phyloP scores from a whole-genome alignment of 2,113 vertebrate genomes.

The Empidonax traillii region DNA sequence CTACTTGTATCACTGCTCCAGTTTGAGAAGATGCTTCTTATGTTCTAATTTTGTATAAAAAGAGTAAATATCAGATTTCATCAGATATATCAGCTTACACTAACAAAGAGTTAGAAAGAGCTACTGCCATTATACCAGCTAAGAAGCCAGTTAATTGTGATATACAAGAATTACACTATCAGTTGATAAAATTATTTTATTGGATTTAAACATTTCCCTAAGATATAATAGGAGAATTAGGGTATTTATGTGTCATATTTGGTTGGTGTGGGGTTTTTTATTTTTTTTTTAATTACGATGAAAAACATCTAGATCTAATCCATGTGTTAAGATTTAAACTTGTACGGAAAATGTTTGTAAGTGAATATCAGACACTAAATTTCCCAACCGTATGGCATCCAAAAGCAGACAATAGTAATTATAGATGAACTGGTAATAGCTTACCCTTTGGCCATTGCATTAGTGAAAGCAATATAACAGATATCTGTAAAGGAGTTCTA shows the following conservation, averaged over 20 bases:
- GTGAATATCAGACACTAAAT: background rate
- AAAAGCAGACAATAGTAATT: background rate
- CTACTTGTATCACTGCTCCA: background rate
- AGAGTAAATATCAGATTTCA: background rate
- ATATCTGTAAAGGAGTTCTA: background rate
- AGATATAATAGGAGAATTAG: background rate
- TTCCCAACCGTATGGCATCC: background rate
- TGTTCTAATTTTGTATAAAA: background rate
- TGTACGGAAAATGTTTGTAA: background rate
- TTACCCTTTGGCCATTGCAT: background rate
- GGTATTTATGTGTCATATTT: background rate
- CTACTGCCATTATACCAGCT: background rate
- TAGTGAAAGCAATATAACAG: background rate
- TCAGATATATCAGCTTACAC: background rate
- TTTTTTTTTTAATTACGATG: background rate
- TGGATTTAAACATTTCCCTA: background rate
- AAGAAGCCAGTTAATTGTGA: background rate
- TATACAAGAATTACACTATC: background rate
- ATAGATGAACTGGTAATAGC: background rate
- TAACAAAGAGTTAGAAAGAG: background rate
- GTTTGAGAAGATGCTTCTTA: background rate
- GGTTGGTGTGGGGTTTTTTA: background rate
- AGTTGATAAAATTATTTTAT: background rate
- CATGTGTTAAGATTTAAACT: background rate
- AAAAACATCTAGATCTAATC: background rate